A percentile compares a stretch with the other conserved stretches of the same genome.
Conservation (phyloP, 2,797 vertebrate species). For the Falco biarmicus region DNA sequence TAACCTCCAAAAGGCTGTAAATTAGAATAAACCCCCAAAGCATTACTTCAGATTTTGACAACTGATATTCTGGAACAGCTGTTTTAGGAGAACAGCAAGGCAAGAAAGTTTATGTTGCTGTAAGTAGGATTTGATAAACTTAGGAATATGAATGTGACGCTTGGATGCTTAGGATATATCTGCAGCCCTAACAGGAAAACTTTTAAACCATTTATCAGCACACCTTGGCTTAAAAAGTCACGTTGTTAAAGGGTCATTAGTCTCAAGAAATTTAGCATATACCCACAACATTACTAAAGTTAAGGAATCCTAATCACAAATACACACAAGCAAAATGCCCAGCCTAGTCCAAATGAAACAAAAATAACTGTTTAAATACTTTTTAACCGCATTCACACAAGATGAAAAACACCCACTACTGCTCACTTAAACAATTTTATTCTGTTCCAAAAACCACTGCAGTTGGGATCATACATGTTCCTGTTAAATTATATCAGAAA, state of each 20-base stretch:
- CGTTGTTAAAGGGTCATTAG: neutral
- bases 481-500: neutral
- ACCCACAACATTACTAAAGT: neutral
- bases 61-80: neutral
- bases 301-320: neutral
- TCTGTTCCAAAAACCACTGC: constrained; percentile 42
- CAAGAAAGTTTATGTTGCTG: neutral
- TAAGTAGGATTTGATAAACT: neutral
- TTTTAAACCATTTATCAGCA: neutral
- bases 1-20: neutral
- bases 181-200: neutral
- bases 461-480: neutral
- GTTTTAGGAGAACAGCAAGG: neutral
- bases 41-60: neutral
- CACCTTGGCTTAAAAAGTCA: neutral
- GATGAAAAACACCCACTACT: neutral
- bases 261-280: neutral
- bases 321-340: neutral
- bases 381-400: neutral
- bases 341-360: neutral
- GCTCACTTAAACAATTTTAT: constrained; percentile 60
- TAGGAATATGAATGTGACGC: neutral
- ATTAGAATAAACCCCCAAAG: neutral
- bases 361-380: neutral
- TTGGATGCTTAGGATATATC: neutral